Evolutionary conservation across 2,888 invertebrate genomes (phyloP).

Genomic region (Spilarctia lutea): DNA sequence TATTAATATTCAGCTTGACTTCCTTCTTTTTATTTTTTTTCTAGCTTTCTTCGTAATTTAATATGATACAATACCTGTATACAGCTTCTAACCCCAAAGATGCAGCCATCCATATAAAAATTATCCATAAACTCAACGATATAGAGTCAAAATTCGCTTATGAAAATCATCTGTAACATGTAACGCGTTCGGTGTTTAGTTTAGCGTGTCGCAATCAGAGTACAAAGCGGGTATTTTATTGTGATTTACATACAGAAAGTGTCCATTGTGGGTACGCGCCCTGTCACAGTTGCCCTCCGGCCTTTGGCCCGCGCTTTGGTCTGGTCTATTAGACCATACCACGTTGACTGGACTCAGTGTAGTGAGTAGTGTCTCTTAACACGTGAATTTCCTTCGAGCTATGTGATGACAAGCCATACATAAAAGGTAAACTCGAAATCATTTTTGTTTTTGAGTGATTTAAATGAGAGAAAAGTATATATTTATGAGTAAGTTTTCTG

Average conservation of each 20-base stretch:
- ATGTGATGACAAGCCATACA: not conserved
- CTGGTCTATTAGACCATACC: conserved; percentile 66
- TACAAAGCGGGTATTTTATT: conserved; percentile 84
- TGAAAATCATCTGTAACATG: conserved; percentile 61
- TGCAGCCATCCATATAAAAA: conserved; percentile 12
- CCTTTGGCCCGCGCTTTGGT: conserved; percentile 70
- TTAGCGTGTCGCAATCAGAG: conserved; percentile 82
- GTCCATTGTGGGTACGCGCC: conserved; percentile 77
- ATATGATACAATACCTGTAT: not conserved
- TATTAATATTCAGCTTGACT: not conserved
- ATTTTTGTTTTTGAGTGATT: not conserved
- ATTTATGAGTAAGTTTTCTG: not conserved
- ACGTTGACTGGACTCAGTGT: conserved; percentile 50
- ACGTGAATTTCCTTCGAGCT: conserved; percentile 26
- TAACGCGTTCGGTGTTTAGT: conserved; percentile 75
- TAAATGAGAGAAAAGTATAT: not conserved
- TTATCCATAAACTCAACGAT: conserved; percentile 31
- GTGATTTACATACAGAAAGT: conserved; percentile 83
- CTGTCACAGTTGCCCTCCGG: conserved; percentile 81
- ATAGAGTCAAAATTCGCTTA: conserved; percentile 60
- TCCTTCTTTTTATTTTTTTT: not conserved
- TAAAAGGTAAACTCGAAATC: not conserved
- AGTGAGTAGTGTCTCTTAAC: conserved; percentile 32
- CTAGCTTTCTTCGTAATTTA: not conserved
- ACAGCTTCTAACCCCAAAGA: conserved; percentile 8